Percentiles rank a stretch among this genome's conserved stretches.
These are phyloP conservation scores for Pseudococcus longispinus DNA, from an alignment of 2,888 invertebrate genomes.

Conservation along the genomic window DNA sequence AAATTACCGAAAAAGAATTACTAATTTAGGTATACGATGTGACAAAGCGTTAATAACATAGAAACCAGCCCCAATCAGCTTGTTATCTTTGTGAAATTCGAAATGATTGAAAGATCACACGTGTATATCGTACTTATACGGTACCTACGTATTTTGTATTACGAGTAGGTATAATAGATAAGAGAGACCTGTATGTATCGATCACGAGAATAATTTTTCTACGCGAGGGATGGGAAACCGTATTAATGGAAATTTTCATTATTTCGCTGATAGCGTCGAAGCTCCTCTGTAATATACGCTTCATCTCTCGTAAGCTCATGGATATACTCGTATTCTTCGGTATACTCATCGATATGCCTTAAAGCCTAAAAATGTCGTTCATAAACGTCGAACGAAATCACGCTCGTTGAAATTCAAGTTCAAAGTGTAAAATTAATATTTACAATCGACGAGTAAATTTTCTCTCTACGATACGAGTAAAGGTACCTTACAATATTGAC, in stretches of 20 bases:
- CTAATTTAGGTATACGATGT: not conserved
- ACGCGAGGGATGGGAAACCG: not conserved
- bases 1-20: slow-evolving; percentile 3
- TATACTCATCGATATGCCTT: not conserved
- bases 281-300: no score
- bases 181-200: not conserved
- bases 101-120: not conserved
- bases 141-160: not conserved
- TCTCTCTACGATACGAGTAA: not conserved
- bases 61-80: not conserved
- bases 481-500: not conserved
- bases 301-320: not conserved
- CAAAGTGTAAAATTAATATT: slow-evolving; percentile 19
- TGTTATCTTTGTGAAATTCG: not conserved
- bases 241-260: not conserved
- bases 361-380: slow-evolving; percentile 13
- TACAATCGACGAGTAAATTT: not conserved
- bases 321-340: not conserved
- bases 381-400: not conserved
- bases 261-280: not conserved
- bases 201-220: not conserved
- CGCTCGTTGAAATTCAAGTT: not conserved
- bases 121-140: no score
- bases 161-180: not conserved
- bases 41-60: not conserved